Percentiles rank a stretch among this genome's conserved stretches.
phyloP scores from a whole-genome alignment of 2,797 vertebrate genomes.

The Pseudotriccus pelzelni region DNA sequence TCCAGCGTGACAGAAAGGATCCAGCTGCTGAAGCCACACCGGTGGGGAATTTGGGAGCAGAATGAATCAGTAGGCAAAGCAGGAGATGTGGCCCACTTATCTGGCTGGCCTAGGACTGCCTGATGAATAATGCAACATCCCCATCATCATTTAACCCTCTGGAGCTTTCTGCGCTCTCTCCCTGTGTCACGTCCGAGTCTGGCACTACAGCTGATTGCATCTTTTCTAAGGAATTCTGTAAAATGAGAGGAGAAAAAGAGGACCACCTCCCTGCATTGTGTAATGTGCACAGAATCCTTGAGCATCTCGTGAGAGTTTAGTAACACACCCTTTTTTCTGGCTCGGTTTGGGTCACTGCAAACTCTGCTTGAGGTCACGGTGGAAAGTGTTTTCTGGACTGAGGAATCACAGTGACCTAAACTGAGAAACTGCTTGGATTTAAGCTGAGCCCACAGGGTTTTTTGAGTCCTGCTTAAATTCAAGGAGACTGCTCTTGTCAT shows the following conservation, averaged over 20 bases:
- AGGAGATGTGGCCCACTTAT: constrained; percentile 16
- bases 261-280: background rate
- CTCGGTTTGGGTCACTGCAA: background rate
- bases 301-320: background rate
- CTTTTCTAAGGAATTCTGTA: background rate
- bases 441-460: background rate
- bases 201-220: background rate
- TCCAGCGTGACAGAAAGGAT: background rate
- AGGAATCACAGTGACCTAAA: background rate
- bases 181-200: background rate
- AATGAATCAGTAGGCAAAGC: constrained; percentile 17
- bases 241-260: accelerated
- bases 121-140: background rate
- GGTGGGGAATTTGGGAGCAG: background rate
- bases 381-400: background rate
- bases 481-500: background rate
- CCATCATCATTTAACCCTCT: background rate
- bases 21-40: background rate
- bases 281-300: background rate
- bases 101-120: background rate
- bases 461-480: background rate
- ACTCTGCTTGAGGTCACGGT: background rate
- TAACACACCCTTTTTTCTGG: background rate
- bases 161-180: background rate
- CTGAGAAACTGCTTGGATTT: background rate